Base-by-base conservation (phyloP, 2,113 vertebrate species). In the Oostethus manadensis region DNA sequence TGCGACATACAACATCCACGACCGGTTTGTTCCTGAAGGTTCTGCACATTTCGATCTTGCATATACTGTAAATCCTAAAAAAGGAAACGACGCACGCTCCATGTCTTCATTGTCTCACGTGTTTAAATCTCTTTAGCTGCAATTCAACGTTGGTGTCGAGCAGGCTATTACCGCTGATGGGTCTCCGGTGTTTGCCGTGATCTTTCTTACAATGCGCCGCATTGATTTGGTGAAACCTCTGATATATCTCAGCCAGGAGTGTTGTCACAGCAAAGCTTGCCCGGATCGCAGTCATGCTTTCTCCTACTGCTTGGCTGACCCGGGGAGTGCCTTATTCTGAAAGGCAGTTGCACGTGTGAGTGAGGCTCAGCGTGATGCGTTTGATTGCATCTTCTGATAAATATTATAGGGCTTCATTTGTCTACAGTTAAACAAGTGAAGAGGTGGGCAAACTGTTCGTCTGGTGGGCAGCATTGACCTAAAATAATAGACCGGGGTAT, bases 181-280 rank as follows among this genome's bases (percentile, higher is more conserved):
- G 62, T 81, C 83, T 84, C 85, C 56, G 29, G 78, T 83, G 83
- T 87, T 78, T 70, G 76, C 83, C 83, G 71, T 87, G 83, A 85
- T 87, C 82, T 74, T 78, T 85, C 73, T 76, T 68, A 67, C 75
- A 81, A 70, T 60, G 70, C 62, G 80, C 73, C 20, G 73, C 88
- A 88, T 87, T 87, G 89, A 90, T 89, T 90, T 83, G 81, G 64
- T 78, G 79, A 83, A 79, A 87, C 75, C 76, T 85, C 78, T 84
- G 82, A 86, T 87, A 82, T 86, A 82, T 82, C 78, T 77, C 73
- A 79, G 78, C 77, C 82, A 77, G 71, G 74, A 68, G 71, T 78
- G 80, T 85, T 84, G 79, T 74, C 63, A 84, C 78, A 82, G 85
- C 83, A 85, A 87, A 88, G 85, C 86, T 82, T 80, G 65, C 57